phyloP scores from a whole-genome alignment of 2,797 vertebrate species.

The Acanthornis magna region DNA sequence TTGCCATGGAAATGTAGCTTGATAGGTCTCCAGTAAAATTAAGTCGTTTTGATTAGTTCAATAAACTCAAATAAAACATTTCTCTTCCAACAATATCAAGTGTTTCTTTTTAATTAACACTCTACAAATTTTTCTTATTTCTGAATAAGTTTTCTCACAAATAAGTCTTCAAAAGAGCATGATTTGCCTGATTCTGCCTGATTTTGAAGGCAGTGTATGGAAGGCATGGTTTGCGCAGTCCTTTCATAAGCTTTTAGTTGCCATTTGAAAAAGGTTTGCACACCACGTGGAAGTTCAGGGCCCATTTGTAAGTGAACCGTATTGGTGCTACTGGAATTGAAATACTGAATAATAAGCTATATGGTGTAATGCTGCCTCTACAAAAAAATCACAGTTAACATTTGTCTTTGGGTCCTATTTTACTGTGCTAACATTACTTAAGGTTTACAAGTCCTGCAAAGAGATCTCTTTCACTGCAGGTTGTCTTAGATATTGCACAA shows the following conservation, averaged over 20 bases:
- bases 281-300: not conserved
- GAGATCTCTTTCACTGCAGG: not conserved
- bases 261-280: not conserved
- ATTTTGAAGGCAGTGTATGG: not conserved
- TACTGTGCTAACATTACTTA: not conserved
- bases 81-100: not conserved
- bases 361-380: not conserved
- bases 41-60: not conserved
- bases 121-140: not conserved
- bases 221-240: not conserved
- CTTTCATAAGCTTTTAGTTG: not conserved
- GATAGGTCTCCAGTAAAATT: not conserved
- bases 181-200: not conserved
- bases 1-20: not conserved
- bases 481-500: not conserved
- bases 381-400: not conserved
- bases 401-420: not conserved
- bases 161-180: fast-evolving
- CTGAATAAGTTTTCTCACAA: not conserved
- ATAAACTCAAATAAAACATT: not conserved
- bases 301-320: not conserved
- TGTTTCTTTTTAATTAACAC: not conserved
- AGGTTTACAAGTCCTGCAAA: not conserved
- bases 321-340: not conserved
- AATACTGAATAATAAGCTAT: not conserved